A percentile compares a stretch with the other conserved stretches of the same genome.
These are phyloP conservation scores for Sminthopsis crassicaudata DNA, from an alignment of 2,113 vertebrate species.

Conservation along the genomic window DNA sequence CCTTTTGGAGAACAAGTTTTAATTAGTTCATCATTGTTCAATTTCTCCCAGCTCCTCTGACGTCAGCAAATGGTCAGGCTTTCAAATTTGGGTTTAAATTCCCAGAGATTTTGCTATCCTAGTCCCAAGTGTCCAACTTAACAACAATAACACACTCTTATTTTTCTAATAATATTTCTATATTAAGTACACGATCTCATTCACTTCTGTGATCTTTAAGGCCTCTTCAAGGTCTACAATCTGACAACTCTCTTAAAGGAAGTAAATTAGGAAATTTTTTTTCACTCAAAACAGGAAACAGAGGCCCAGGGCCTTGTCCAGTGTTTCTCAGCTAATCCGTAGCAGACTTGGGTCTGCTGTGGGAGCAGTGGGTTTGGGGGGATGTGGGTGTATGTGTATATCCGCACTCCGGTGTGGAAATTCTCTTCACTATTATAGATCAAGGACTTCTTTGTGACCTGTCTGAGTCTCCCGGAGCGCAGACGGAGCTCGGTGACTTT, in stretches of 20 bases:
- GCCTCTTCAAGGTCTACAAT: not conserved
- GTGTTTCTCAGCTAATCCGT: not conserved
- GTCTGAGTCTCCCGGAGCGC: not conserved
- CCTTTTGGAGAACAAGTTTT: not conserved
- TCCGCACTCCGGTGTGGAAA: not conserved
- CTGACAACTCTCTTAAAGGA: not conserved
- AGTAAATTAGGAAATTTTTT: not conserved
- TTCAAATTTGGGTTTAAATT: not conserved
- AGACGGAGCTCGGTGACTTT: not conserved
- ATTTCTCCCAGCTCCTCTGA: not conserved
- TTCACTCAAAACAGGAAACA: not conserved
- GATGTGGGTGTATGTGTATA: not conserved
- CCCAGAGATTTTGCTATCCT: not conserved
- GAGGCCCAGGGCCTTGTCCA: not conserved
- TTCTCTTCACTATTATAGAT: not conserved
- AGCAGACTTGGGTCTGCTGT: not conserved
- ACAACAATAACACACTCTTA: not conserved
- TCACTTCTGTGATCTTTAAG: not conserved
- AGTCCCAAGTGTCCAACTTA: not conserved
- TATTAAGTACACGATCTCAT: not conserved
- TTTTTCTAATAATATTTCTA: not conserved
- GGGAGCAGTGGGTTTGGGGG: not conserved
- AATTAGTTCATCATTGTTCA: not conserved
- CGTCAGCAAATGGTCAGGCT: not conserved
- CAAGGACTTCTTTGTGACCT: not conserved